phyloP scores from a whole-genome alignment of 1,140 invertebrate species.

The Heliconius nattereri region DNA sequence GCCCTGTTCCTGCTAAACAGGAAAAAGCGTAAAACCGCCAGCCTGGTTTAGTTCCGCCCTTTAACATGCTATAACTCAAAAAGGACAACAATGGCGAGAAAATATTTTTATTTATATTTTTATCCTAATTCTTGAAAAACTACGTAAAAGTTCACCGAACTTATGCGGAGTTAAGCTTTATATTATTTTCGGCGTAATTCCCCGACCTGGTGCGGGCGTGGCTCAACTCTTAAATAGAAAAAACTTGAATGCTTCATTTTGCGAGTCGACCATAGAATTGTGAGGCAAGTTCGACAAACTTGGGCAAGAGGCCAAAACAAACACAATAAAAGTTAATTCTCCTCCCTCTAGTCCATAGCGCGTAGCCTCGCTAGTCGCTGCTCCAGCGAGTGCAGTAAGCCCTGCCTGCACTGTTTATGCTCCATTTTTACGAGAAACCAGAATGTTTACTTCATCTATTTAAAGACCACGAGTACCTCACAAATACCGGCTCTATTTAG shows the following conservation, averaged over 20 bases:
- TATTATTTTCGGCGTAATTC: conserved; percentile 6
- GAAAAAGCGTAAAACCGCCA: no score
- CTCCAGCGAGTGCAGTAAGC: neutral
- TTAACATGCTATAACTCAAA: no score
- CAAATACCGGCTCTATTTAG: conserved; percentile 21
- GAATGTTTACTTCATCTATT: conserved; percentile 35
- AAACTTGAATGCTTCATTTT: conserved; percentile 5
- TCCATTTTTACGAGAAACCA: conserved; percentile 36
- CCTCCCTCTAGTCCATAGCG: conserved; percentile 22
- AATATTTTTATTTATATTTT: no score
- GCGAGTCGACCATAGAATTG: neutral
- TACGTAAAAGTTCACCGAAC: neutral
- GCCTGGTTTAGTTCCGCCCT: no score
- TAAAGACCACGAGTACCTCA: conserved; percentile 16
- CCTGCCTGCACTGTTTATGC: conserved; percentile 22
- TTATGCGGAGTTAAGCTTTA: neutral
- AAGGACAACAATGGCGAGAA: no score
- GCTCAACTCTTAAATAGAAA: neutral
- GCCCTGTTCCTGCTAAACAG: no score
- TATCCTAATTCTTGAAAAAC: no score
- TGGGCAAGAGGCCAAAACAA: conserved; percentile 30
- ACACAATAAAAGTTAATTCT: conserved; percentile 44
- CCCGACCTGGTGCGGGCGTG: neutral
- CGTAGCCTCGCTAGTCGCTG: neutral
- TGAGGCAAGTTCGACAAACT: conserved; percentile 17